Conservation (phyloP, 2,888 invertebrate species). For the Invenusta paracnida region DNA sequence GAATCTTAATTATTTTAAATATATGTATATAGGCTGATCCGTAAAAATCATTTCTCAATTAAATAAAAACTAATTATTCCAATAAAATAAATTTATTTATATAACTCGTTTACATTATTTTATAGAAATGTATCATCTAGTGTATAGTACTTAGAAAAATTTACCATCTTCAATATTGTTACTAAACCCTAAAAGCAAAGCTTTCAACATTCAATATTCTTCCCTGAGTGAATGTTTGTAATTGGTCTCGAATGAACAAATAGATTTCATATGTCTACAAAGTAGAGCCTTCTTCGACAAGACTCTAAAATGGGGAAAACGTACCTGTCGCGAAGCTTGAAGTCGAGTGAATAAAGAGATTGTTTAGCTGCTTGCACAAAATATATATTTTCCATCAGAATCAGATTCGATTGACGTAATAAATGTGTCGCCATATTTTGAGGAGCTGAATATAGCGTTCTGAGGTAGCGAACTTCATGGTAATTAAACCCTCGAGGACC, state of each 20-base stretch:
- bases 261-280: not conserved
- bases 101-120: not conserved
- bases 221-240: not conserved
- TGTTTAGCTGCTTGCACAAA: too few species aligned
- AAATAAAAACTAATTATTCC: too few species aligned
- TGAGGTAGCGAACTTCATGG: too few species aligned
- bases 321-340: not conserved
- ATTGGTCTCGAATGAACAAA: not conserved
- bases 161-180: not conserved
- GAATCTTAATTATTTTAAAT: too few species aligned
- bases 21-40: too few species aligned
- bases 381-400: too few species aligned
- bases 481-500: too few species aligned
- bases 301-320: not conserved
- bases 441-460: too few species aligned
- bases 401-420: too few species aligned
- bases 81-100: too few species aligned
- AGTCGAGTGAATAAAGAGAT: not conserved
- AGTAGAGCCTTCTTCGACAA: not conserved
- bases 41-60: too few species aligned
- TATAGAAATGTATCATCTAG: not conserved
- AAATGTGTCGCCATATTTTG: too few species aligned
- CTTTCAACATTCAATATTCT: not conserved
- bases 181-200: not conserved
- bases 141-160: not conserved